phyloP scores from a whole-genome alignment of 2,797 vertebrate genomes.

The Rhabdophis nuchalis region DNA sequence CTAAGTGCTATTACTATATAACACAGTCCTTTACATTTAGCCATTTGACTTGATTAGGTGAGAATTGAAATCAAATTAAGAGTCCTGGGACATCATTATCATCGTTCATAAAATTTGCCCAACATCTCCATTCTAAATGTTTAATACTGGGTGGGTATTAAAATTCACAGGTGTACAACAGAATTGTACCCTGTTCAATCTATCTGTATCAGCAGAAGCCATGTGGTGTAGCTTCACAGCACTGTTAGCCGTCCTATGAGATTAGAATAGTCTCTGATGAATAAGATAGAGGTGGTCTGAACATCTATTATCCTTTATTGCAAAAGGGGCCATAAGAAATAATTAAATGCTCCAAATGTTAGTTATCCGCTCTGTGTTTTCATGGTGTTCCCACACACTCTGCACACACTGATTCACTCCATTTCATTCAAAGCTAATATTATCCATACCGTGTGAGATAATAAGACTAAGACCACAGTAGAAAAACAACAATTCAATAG shows the following conservation, averaged over 20 bases:
- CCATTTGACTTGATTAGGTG: background rate
- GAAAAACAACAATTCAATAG: background rate
- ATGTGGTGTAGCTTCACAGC: background rate
- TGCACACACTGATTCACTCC: background rate
- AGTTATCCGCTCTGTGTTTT: constrained; percentile 1
- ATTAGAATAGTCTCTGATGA: background rate
- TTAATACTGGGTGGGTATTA: background rate
- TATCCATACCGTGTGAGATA: background rate
- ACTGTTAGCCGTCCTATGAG: background rate
- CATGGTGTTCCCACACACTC: background rate
- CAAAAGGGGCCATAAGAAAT: background rate
- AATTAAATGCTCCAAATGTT: background rate
- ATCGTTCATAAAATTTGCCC: background rate
- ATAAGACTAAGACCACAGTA: background rate
- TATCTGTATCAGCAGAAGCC: background rate
- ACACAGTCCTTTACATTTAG: background rate
- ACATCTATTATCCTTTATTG: background rate
- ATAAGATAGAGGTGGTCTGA: background rate
- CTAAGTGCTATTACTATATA: background rate
- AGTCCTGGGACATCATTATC: background rate
- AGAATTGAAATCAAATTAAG: background rate
- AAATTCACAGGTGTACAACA: background rate
- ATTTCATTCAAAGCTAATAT: background rate
- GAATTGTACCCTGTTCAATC: background rate
- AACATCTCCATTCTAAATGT: background rate